These are phyloP conservation scores for Lerista edwardsae DNA, from an alignment of 2,797 vertebrate species.

Conservation along the genomic window DNA sequence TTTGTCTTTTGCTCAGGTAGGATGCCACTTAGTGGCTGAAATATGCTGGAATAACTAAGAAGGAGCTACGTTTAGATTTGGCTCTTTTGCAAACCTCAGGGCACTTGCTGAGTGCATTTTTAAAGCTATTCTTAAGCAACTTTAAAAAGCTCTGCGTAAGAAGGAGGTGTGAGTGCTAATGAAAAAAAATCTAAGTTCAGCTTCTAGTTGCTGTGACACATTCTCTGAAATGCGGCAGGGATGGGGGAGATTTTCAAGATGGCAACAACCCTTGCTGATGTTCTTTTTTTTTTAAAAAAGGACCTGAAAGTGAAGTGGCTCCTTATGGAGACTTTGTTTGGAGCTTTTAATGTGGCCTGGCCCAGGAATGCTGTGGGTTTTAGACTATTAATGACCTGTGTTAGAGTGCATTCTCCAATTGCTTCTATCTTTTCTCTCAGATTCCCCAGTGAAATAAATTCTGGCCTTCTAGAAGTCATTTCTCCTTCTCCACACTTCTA, in stretches of 20 bases:
- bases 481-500: constrained; percentile 96
- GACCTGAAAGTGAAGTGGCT: background rate
- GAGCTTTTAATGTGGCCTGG: constrained; percentile 13
- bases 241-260: constrained; percentile 8
- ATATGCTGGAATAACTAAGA: background rate
- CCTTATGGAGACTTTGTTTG: background rate
- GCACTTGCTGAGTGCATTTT: background rate
- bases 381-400: background rate
- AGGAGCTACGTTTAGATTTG: background rate
- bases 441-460: constrained; percentile 93
- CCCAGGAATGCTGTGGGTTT: background rate
- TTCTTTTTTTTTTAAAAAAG: constrained; percentile 15
- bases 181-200: background rate
- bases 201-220: background rate
- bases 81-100: background rate
- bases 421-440: constrained; percentile 71
- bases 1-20: background rate
- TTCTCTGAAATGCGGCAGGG: constrained; percentile 2
- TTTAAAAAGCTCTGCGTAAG: background rate
- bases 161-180: background rate
- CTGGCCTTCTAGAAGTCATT: constrained; percentile 94
- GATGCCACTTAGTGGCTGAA: background rate
- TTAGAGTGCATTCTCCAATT: constrained; percentile 29
- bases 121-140: background rate
- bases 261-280: accelerated